A percentile compares a stretch with the other conserved stretches of the same genome.
Evolutionary conservation across 2,797 vertebrate genomes (phyloP).

Genomic region (Mormyrus proboscirostris): DNA sequence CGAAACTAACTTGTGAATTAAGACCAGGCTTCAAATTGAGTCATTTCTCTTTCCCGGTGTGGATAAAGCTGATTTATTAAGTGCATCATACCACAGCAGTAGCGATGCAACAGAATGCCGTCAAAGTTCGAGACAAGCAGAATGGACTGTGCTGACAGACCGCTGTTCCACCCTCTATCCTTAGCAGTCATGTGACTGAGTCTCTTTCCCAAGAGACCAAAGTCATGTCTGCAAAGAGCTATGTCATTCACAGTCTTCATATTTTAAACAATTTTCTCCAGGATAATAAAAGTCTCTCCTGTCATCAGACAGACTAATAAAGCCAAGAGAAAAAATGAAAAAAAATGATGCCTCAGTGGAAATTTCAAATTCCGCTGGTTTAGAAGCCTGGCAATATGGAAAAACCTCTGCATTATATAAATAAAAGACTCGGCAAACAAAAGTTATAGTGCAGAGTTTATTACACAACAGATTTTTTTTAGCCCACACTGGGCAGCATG

Average conservation of each 20-base stretch:
- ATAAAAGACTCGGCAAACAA: not conserved
- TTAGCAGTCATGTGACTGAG: not conserved
- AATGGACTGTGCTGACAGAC: not conserved
- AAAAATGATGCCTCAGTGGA: not conserved
- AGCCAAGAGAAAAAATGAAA: not conserved
- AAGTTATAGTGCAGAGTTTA: conserved; percentile 9
- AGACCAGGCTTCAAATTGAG: not conserved
- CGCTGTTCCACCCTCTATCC: not conserved
- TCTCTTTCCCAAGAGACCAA: not conserved
- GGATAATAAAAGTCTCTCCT: not conserved
- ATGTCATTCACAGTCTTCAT: not conserved
- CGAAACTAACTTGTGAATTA: not conserved
- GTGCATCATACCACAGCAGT: not conserved
- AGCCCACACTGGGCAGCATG: not conserved
- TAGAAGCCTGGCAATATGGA: not conserved
- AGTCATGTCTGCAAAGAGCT: not conserved
- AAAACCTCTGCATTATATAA: not conserved
- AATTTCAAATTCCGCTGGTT: not conserved
- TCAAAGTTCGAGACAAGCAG: not conserved
- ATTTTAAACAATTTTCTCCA: not conserved
- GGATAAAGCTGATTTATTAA: not conserved
- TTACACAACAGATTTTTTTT: not conserved
- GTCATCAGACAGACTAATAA: not conserved
- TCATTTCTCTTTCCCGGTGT: not conserved
- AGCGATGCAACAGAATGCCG: not conserved